Percentiles rank a stretch among this genome's conserved stretches.
These are phyloP conservation scores for Sycon ciliatum DNA, from an alignment of 37 sponge, comb jelly and placozoan genomes.

Conservation along the genomic window DNA sequence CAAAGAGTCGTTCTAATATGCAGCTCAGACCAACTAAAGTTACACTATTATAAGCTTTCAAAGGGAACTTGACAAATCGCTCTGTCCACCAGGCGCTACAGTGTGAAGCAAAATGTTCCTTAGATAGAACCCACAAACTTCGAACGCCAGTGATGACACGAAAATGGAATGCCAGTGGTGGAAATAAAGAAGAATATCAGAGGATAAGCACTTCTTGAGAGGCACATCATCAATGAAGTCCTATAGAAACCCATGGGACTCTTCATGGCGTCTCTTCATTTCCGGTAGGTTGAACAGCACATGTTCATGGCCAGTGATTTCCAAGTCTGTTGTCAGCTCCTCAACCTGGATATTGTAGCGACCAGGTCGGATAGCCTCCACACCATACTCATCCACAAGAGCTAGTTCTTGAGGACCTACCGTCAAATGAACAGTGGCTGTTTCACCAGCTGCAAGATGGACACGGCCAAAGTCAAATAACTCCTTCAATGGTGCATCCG, in stretches of 20 bases:
- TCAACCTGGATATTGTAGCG: not conserved
- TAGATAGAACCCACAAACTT: not conserved
- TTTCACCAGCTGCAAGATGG: constrained; percentile 33
- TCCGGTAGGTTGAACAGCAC: not conserved
- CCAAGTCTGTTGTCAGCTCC: not conserved
- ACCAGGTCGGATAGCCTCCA: not conserved
- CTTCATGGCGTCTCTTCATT: not conserved
- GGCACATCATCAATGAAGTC: not conserved
- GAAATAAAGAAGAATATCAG: not conserved
- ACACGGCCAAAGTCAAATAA: constrained; percentile 60
- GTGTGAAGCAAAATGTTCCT: not conserved
- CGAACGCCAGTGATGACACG: not conserved
- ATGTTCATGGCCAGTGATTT: not conserved
- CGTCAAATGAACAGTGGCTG: constrained; percentile 37
- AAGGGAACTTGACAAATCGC: no score
- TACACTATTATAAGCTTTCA: no score
- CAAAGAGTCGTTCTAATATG: not conserved
- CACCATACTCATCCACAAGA: constrained; percentile 35
- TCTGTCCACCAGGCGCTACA: not conserved
- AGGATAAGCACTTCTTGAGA: not conserved
- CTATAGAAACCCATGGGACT: no score
- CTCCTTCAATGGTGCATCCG: constrained; percentile 45
- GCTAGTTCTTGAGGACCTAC: constrained; percentile 19
- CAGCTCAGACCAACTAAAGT: no score
- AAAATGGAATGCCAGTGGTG: not conserved